Conservation (phyloP, 2,888 invertebrate genomes). For the Lasioglossum morio region DNA sequence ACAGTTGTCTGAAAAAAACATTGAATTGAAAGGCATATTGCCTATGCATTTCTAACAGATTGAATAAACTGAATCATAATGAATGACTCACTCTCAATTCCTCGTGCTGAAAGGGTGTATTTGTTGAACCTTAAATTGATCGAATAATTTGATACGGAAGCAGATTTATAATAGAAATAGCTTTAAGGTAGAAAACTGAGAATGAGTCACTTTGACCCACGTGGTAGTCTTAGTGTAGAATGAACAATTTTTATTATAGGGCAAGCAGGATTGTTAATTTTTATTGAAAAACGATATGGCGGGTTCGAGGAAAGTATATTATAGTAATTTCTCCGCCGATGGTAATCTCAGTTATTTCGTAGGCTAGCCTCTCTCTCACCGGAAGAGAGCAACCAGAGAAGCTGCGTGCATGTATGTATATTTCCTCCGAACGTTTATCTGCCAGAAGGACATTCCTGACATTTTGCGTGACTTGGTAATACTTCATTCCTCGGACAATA, state of each 20-base stretch:
- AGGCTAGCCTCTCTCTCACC: not conserved
- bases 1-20: not conserved
- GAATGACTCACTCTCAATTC: not conserved
- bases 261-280: not conserved
- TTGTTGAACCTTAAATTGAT: not conserved
- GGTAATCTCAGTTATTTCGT: constrained; percentile 14
- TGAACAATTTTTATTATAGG: not conserved
- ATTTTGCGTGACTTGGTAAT: constrained; percentile 7
- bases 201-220: not conserved
- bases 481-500: not conserved
- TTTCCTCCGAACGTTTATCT: not conserved
- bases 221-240: not conserved
- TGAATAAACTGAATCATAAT: not conserved
- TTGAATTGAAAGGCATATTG: not conserved
- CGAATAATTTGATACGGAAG: not conserved
- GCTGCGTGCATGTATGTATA: not conserved
- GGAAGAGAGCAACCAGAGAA: constrained; percentile 11
- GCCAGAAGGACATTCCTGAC: not conserved
- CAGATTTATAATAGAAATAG: not conserved
- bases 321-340: not conserved
- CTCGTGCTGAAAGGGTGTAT: not conserved
- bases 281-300: not conserved
- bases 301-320: not conserved
- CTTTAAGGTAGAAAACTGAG: not conserved
- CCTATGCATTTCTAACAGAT: not conserved